Conservation (phyloP, 2,797 vertebrate species). For the Propithecus perrieri region DNA sequence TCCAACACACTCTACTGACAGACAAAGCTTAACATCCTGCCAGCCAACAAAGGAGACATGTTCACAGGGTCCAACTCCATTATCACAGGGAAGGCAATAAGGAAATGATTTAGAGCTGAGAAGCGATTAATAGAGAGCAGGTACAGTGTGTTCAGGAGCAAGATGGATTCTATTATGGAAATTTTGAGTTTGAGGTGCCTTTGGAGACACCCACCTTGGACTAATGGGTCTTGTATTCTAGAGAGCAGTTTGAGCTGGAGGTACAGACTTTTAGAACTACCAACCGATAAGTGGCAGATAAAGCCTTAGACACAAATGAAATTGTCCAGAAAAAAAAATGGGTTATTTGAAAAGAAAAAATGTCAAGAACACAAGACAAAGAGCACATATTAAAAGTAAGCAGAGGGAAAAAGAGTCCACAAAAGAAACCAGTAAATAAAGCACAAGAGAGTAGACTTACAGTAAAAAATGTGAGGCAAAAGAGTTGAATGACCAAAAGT, state of each 20-base stretch:
- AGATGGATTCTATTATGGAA: neutral
- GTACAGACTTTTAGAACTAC: neutral
- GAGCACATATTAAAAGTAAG: neutral
- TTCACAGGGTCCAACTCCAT: neutral
- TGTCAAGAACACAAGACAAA: neutral
- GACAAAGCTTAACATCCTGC: neutral
- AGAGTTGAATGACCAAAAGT: neutral
- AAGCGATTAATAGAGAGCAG: neutral
- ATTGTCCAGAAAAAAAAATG: neutral
- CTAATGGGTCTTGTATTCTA: neutral
- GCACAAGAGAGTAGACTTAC: neutral
- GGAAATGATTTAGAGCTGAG: neutral
- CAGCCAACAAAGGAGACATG: neutral
- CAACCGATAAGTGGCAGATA: neutral
- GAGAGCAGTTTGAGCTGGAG: neutral
- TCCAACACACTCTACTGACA: neutral
- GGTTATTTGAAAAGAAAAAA: neutral
- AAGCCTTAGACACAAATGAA: neutral
- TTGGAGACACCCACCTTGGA: neutral
- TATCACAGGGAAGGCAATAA: neutral
- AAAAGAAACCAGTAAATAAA: constrained; percentile 7
- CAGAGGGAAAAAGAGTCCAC: neutral
- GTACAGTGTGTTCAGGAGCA: neutral
- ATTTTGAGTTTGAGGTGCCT: neutral
- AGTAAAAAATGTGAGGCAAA: neutral